These are phyloP conservation scores for Cebus imitator DNA, from an alignment of 2,113 vertebrate species.

Conservation along the genomic window DNA sequence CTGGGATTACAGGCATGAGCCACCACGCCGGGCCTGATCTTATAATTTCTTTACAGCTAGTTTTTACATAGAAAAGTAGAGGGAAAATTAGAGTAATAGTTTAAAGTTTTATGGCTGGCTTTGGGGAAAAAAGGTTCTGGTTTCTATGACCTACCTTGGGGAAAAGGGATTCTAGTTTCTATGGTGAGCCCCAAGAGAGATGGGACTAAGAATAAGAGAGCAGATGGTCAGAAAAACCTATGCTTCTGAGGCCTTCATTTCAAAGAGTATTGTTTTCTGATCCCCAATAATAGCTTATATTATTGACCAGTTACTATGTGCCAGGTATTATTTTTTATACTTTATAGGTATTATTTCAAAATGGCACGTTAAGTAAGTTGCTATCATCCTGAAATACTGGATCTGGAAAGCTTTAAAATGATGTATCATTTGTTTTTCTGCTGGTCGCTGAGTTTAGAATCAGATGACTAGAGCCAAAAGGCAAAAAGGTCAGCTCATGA, in stretches of 20 bases:
- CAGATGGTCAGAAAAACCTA: background rate
- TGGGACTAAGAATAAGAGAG: background rate
- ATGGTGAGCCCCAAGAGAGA: background rate
- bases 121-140: background rate
- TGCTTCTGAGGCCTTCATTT: background rate
- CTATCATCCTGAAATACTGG: background rate
- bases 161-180: too few species aligned
- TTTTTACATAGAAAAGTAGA: background rate
- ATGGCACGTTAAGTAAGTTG: background rate
- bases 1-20: too few species aligned
- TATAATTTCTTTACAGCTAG: background rate
- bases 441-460: background rate
- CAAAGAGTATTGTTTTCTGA: background rate
- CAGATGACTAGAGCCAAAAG: background rate
- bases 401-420: background rate
- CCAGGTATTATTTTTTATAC: background rate
- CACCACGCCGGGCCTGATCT: too few species aligned
- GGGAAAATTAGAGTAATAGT: background rate
- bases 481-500: background rate
- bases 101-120: background rate
- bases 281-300: background rate
- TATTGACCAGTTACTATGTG: background rate
- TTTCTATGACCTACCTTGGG: background rate
- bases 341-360: slow-evolving; percentile 3
- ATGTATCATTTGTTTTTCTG: background rate